Base-by-base conservation (phyloP, 2,797 vertebrate species). In the Mormyrus proboscirostris region DNA sequence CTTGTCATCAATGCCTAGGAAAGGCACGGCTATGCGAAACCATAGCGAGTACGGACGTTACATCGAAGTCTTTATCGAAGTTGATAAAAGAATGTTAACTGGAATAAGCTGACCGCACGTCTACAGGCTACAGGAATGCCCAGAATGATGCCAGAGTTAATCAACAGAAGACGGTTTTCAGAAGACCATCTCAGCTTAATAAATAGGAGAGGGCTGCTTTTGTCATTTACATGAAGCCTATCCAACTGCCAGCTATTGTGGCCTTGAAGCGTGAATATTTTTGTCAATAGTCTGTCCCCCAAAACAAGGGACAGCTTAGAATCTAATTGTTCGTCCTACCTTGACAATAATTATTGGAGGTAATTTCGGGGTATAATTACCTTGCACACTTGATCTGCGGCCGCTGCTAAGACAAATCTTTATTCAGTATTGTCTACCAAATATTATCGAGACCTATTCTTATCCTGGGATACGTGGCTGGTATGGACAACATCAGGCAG, bases 121-220 rank as follows among this genome's bases (percentile, higher is more conserved):
- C 25, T 57, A 33, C 29, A 86, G 85, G 19, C 83, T 9, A 10
- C 25, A 10, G 85, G 69, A 49, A 49, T 86, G n/a, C 29, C 25
- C 62, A 89, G 41, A 88, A 76, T 38, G 41, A 59, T 59, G 69
- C 86, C 14, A 33, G 53, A 88, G 86, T 38, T 88, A 88, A 89
- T 89, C 89, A 82, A 53, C 38, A 49, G 89, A 83, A n/a, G 29
- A 59, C 59, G 69, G 51, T 73, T 89, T 89, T 89, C 69, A 82
- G 62, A 47, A 88, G 86, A 83, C 55, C 73, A 57, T 88, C 51
- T 50, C 76, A 55, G 86, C 73, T 82, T 88, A 88, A 88, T 89
- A 87, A 59, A 53, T 44, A 73, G 33, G 44, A 57, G 50, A 82
- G 55, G 38, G 51, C 33, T 88, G 89, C 25, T 51, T 33, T 25